A percentile compares a stretch with the other conserved stretches of the same genome.
phyloP scores from a whole-genome alignment of 1,140 invertebrate genomes.

The Periplaneta americana region DNA sequence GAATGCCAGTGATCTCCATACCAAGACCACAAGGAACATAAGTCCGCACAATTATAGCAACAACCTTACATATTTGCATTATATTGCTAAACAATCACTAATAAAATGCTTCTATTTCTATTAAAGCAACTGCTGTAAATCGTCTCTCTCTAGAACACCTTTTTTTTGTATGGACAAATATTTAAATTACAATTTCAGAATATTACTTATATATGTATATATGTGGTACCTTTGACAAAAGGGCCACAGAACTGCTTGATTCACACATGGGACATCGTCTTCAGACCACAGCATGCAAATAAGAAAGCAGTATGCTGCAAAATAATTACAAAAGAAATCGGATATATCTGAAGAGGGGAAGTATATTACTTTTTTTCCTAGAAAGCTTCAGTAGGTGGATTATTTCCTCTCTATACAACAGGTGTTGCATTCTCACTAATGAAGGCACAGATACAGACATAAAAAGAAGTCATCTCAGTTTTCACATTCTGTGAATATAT shows the following conservation, averaged over 20 bases:
- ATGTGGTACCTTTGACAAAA: not conserved
- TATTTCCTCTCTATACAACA: not conserved
- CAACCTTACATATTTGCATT: not conserved
- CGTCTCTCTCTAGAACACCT: not conserved
- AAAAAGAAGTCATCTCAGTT: not conserved
- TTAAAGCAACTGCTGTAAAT: not conserved
- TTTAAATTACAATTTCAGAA: not conserved
- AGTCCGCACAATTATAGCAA: not conserved
- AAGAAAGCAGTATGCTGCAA: not conserved
- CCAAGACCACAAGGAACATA: not conserved
- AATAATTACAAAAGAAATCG: not conserved
- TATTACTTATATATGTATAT: not conserved
- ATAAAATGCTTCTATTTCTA: not conserved
- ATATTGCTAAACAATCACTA: not conserved
- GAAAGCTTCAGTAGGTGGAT: not conserved
- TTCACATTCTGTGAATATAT: not conserved
- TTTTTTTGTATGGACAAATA: not conserved
- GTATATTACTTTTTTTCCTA: not conserved
- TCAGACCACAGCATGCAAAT: too few relatives aligned
- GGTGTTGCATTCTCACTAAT: not conserved
- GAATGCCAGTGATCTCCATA: not conserved
- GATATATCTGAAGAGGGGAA: not conserved
- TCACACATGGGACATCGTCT: not conserved
- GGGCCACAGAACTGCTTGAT: not conserved
- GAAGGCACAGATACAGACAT: not conserved